Base-by-base conservation (phyloP, 2,113 vertebrate species). In the Lutjanus erythropterus region DNA sequence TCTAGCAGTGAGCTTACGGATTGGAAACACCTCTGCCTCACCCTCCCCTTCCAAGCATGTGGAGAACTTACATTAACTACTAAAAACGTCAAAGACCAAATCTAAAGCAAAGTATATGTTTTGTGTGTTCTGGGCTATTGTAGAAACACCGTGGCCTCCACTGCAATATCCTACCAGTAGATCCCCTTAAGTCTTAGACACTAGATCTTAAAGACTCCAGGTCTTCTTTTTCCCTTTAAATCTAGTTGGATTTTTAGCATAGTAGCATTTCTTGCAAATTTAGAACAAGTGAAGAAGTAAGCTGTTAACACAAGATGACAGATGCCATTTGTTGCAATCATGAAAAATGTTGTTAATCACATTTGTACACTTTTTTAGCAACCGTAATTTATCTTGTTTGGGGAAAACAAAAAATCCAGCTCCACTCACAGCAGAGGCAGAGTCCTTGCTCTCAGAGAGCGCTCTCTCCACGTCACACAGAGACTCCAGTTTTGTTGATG, bases 361-460 rank as follows among this genome's bases (percentile, higher is more conserved):
- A 15, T 21, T 49, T 15, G 37, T 44, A 47, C 7, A 27, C 39
- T 29, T 42, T 52, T 65, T 23, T 53, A n/a, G 21, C 2, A 18
- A 10, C 2, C 3, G 33, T 16, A 23, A 18, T n/a, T 61, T 15
- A 12, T 18, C 33, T 39, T 29, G 14, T 27, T 19, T 23, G 44
- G 60, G 25, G 9, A 44, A 35, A 46, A 18, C 16, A 31, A 4
- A 3, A 59, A 19, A 19, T 8, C 21, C 53, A 33, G 58, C 1
- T 16, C 0, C 42, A 95, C 97, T 0, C 91, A 99, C 98, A 64
- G 98, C 97, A 4, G 96, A 95, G 0, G 97, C 95, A 0, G 97
- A 96, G 84, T 98, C 97, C 67, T 95, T 97, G 95, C 97, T 98
- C 62, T 98, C 97, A 0, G 81, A 95, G 1, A 99, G 95, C 0